Base-by-base conservation (phyloP, 1,140 invertebrate genomes). In the Ooceraea biroi region DNA sequence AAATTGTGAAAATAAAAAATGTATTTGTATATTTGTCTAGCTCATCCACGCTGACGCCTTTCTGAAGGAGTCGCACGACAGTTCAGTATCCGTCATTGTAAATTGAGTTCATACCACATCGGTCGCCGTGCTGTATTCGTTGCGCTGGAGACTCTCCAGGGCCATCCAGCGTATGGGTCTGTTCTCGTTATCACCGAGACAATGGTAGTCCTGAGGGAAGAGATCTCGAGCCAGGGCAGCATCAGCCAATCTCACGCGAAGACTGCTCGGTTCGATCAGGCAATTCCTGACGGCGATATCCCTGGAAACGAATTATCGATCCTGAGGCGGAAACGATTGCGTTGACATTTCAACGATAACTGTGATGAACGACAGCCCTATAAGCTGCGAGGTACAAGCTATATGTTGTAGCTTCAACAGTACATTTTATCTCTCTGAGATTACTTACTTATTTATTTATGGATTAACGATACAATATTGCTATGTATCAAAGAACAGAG, bases 101-200 rank as follows among this genome's bases (percentile, higher is more conserved):
- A 86, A 86, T 86, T 84, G 44, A 27, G 17, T 48, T 50, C 96
- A 96, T 95, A 98, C 97, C 94, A 98, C 97, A 95, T 99, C 98
- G 74, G 97, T 97, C 25, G 97, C 96, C 8, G 96, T 96, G 52
- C 96, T 96, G 89, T 97, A 98, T 89, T 97, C 96, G 89, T 97
- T 97, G 86, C 97, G 97, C 22, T 97, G 95, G 58, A 99, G 94
- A 27, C 97, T 96, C 93, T 99, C 98, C 48, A 98, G 95, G n/a
- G 98, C 96, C 95, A 99, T 96, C 99, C 99, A 99, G 93, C 99
- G 99, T 76, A 99, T 96, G 0, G 99, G 98, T 73, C 98, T 95
- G 93, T 98, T 99, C 92, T 99, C 98, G 92, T 98, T 99, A 93
- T 99, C 98, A 0, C 97, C 98, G 48, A 99, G 95, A 93, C 98